Conservation (phyloP, 1,140 invertebrate genomes). For the Hirudo medicinalis region DNA sequence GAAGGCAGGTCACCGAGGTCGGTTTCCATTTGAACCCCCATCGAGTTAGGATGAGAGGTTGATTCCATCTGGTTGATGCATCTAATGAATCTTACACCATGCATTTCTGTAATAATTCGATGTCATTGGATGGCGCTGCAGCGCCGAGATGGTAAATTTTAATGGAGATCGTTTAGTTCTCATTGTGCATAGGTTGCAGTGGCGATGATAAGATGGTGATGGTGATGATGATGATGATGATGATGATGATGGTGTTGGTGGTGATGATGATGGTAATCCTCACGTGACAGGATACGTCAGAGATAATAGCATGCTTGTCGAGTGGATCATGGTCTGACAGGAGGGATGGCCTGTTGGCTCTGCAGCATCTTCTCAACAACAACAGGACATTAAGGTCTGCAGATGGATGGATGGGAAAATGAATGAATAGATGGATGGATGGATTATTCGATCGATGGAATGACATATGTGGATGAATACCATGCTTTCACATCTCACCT, state of each 20-base stretch:
- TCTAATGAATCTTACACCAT: no score
- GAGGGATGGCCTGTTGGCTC: conserved; percentile 73
- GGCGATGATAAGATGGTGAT: not conserved
- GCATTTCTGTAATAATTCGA: no score
- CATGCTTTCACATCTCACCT: not conserved
- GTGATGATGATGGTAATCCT: not conserved
- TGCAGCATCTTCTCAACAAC: conserved; percentile 51
- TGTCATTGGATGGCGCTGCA: no score
- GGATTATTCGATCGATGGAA: no score
- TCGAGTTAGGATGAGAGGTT: not conserved
- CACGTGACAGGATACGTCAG: conserved; percentile 63
- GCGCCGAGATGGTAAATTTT: no score
- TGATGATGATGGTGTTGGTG: no score
- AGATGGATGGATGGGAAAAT: no score
- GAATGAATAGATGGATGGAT: no score
- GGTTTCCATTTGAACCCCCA: not conserved
- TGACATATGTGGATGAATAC: not conserved
- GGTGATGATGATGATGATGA: no score
- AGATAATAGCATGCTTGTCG: conserved; percentile 72
- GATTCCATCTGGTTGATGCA: no score
- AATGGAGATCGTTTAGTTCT: no score
- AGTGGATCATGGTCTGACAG: conserved; percentile 79
- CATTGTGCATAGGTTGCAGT: no score
- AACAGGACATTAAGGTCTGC: conserved; percentile 13
- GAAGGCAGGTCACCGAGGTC: conserved; percentile 13